Evolutionary conservation across 2,113 vertebrate species (phyloP).

Genomic region (Dasyornis broadbenti): DNA sequence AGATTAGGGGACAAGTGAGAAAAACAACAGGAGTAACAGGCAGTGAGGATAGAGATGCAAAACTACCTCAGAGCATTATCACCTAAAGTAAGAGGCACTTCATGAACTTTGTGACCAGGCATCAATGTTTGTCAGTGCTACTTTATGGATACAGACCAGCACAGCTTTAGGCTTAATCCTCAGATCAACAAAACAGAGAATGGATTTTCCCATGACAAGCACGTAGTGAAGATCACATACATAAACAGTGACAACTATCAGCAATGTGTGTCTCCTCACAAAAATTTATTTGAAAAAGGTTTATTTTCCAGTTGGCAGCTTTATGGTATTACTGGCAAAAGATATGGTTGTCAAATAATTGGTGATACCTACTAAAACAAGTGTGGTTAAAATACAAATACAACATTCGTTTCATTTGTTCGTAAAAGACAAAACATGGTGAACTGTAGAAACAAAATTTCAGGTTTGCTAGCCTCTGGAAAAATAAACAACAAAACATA

Average conservation of each 20-base stretch:
- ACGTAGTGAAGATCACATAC: background rate
- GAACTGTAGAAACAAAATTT: background rate
- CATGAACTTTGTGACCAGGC: background rate
- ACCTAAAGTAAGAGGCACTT: background rate
- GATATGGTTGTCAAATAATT: background rate
- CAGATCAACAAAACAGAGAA: background rate
- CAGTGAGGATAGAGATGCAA: background rate
- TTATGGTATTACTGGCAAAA: background rate
- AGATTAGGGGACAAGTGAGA: background rate
- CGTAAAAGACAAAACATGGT: background rate
- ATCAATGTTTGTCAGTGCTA: background rate
- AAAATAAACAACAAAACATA: background rate
- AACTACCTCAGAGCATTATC: background rate
- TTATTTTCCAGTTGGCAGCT: background rate
- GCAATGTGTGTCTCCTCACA: background rate
- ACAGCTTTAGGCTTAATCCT: background rate
- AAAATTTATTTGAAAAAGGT: background rate
- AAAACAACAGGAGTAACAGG: background rate
- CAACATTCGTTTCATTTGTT: background rate
- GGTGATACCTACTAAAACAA: background rate
- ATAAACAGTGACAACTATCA: background rate
- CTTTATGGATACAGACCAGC: background rate
- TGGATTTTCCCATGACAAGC: background rate
- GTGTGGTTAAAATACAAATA: background rate
- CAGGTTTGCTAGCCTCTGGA: background rate